Evolutionary conservation across 2,113 vertebrate genomes (phyloP).

Genomic region (Lontra canadensis): DNA sequence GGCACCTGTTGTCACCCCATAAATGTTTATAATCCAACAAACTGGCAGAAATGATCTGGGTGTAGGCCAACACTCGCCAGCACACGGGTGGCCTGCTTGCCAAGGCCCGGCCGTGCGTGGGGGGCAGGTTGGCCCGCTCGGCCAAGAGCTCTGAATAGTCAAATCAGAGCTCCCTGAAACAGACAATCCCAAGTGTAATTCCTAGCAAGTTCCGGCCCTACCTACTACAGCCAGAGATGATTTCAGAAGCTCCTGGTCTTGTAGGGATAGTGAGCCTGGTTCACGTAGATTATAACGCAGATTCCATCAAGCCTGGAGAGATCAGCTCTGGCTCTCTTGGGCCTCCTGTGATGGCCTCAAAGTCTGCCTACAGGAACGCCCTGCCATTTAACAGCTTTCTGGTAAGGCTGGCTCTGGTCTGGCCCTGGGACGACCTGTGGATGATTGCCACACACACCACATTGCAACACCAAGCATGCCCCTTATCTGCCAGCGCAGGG

Average conservation of each 20-base stretch:
- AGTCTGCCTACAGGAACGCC: neutral
- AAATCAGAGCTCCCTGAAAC: neutral
- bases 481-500: conserved; percentile 56
- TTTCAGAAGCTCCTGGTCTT: neutral
- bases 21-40: neutral
- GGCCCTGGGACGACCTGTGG: neutral
- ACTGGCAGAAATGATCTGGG: neutral
- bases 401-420: neutral
- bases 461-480: neutral
- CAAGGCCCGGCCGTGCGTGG: neutral
- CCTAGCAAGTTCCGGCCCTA: neutral
- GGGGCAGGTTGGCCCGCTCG: neutral
- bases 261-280: neutral
- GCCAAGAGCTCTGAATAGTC: neutral
- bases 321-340: neutral
- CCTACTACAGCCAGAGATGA: neutral
- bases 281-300: neutral
- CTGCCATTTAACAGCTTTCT: neutral
- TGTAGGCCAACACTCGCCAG: accelerated
- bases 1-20: neutral
- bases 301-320: neutral
- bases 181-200: neutral
- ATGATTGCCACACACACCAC: neutral
- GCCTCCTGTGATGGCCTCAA: neutral
- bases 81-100: accelerated